These are phyloP conservation scores for Mormyrops attenuatus DNA, from an alignment of 2,797 vertebrate species.

Conservation along the genomic window DNA sequence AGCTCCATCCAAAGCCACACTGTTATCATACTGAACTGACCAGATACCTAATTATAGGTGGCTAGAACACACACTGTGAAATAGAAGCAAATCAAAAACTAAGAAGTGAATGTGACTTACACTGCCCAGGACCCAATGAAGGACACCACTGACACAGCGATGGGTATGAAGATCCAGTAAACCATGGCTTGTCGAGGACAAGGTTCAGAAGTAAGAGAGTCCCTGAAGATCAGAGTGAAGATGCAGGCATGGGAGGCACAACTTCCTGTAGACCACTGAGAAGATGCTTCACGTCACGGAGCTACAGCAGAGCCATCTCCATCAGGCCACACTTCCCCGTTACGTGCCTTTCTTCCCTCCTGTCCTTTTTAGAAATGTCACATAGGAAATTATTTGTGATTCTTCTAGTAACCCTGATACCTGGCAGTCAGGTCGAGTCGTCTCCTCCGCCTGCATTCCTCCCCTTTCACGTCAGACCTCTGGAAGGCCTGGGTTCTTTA, in stretches of 20 bases:
- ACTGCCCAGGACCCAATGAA: constrained; percentile 65
- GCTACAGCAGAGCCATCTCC: neutral
- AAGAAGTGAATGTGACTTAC: constrained; percentile 53
- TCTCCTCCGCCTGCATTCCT: constrained; percentile 30
- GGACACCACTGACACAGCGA: constrained; percentile 57
- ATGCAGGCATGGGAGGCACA: neutral
- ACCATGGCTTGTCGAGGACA: constrained; percentile 48
- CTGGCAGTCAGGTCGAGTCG: neutral
- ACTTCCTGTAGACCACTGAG: constrained; percentile 1
- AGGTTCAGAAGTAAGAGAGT: neutral
- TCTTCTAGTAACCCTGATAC: neutral
- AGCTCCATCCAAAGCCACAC: neutral
- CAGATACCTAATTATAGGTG: neutral
- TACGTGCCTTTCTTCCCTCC: neutral
- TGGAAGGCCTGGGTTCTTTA: constrained; percentile 12
- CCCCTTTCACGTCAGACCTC: constrained; percentile 14
- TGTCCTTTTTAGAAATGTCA: neutral
- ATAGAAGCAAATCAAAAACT: neutral
- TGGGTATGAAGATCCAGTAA: constrained; percentile 62
- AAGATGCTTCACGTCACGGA: neutral
- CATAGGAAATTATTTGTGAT: neutral
- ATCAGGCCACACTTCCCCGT: neutral
- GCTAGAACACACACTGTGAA: neutral
- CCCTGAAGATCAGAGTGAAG: neutral
- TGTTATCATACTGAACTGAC: neutral